phyloP scores from a whole-genome alignment of 2,797 vertebrate genomes.

The Myotis daubentonii region DNA sequence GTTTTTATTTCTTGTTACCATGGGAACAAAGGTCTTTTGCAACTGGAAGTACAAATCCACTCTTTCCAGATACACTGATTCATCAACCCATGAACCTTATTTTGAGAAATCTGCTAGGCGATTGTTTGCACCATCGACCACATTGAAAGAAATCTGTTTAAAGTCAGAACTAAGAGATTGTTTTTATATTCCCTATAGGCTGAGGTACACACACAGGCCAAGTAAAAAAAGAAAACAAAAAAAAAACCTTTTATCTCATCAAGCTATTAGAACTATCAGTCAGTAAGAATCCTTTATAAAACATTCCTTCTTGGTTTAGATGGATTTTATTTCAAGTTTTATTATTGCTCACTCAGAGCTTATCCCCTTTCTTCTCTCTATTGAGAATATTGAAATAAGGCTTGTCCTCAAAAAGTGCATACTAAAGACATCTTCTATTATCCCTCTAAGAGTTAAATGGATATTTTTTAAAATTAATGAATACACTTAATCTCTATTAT shows the following conservation, averaged over 20 bases:
- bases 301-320: neutral
- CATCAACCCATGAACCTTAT: constrained; percentile 12
- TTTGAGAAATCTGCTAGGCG: constrained; percentile 8
- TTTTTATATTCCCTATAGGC: neutral
- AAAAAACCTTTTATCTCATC: neutral
- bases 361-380: neutral
- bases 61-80: constrained; percentile 32
- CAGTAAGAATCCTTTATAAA: neutral
- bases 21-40: constrained; percentile 30
- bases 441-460: neutral
- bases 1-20: constrained; percentile 7
- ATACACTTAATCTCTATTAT: neutral
- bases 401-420: neutral
- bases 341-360: neutral
- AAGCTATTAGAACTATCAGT: neutral
- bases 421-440: neutral
- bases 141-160: constrained; percentile 16
- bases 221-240: neutral
- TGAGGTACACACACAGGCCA: neutral
- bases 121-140: neutral
- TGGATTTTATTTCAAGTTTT: constrained; percentile 2
- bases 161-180: neutral
- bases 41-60: constrained; percentile 1
- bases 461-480: neutral
- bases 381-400: constrained; percentile 7